Base-by-base conservation (phyloP, 1,140 invertebrate species). In the Drosophila busckii region DNA sequence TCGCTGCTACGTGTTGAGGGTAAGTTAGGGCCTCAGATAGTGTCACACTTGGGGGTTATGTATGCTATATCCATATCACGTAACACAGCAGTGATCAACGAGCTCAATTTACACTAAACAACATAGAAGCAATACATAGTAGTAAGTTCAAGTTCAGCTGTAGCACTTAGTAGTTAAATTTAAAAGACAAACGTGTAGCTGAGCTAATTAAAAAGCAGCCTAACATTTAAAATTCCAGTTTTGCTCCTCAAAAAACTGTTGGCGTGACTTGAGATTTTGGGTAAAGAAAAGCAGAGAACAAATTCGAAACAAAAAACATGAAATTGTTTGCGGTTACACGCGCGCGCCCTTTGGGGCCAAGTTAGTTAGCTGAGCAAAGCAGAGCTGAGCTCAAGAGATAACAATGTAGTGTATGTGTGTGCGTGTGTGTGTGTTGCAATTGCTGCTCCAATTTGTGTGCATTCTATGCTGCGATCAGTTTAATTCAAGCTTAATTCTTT, bases 371-470 rank as follows among this genome's bases (percentile, higher is more conserved):
- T n/a, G n/a, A n/a, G n/a, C n/a, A n/a, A n/a, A n/a, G n/a, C n/a
- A n/a, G n/a, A n/a, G n/a, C n/a, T n/a, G n/a, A n/a, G 32, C 49
- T 54, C 25, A 44, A 53, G 25, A 44, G 40, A 37, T 38, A 23
- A 28, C 0, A 19, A 32, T 9, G 20, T 22, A 7, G 19, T 55
- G 9, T 13, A 10, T 19, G 2, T 6, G 20, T 4, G 3, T 29
- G 1, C 5, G 5, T 16, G 23, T 8, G 25, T 7, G 19, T 29
- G 44, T 46, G 52, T 50, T 54, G 40, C 59, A 75, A 69, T 75
- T 59, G 59, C 31, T 76, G 56, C 71, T 78, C 71, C 66, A 76
- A 61, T 76, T 76, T 70, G 53, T 56, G 52, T 26, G 49, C 55
- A 46, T 55, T 69, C 35, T 34, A 19, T 41, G 49, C 20, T 41